A percentile compares a stretch with the other conserved stretches of the same genome.
Conservation (phyloP, 2,888 invertebrate species). For the Scelioninae gen. 1 region DNA sequence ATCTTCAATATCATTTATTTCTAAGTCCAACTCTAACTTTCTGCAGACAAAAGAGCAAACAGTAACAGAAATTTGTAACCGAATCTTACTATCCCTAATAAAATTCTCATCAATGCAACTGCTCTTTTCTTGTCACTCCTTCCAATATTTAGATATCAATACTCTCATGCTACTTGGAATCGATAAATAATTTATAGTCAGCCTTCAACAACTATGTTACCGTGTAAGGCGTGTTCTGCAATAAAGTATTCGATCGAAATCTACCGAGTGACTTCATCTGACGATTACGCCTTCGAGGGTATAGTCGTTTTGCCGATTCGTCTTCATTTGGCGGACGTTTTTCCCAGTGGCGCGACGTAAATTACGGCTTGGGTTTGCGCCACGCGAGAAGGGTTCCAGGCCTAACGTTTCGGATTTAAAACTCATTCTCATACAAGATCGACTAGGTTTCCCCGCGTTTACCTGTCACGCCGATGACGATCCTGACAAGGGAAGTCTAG, state of each 20-base stretch:
- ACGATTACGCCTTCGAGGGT: slow-evolving; percentile 60
- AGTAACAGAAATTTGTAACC: slow-evolving; percentile 52
- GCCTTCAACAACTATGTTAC: slow-evolving; percentile 60
- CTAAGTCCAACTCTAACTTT: neutral
- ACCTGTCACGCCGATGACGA: slow-evolving; percentile 83
- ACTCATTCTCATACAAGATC: slow-evolving; percentile 75
- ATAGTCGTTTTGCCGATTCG: slow-evolving; percentile 43
- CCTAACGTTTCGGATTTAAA: slow-evolving; percentile 77
- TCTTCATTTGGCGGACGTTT: slow-evolving; percentile 57
- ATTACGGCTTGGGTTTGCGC: slow-evolving; percentile 67
- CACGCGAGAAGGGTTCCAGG: slow-evolving; percentile 66
- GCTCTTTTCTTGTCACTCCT: slow-evolving; percentile 26
- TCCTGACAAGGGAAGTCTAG: slow-evolving; percentile 81
- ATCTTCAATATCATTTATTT: neutral
- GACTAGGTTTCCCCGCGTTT: slow-evolving; percentile 73
- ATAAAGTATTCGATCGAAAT: slow-evolving; percentile 43
- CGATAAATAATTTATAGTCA: slow-evolving; percentile 61
- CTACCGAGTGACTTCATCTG: slow-evolving; percentile 48
- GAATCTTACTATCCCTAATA: slow-evolving; percentile 41
- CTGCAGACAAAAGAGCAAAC: slow-evolving; percentile 23
- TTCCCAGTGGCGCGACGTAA: slow-evolving; percentile 67
- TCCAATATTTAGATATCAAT: slow-evolving; percentile 68
- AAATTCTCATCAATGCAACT: slow-evolving; percentile 51
- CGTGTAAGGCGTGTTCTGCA: slow-evolving; percentile 53
- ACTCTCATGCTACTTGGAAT: slow-evolving; percentile 26